Base-by-base conservation (phyloP, 2,888 invertebrate genomes). In the Ochlodes sylvanus region DNA sequence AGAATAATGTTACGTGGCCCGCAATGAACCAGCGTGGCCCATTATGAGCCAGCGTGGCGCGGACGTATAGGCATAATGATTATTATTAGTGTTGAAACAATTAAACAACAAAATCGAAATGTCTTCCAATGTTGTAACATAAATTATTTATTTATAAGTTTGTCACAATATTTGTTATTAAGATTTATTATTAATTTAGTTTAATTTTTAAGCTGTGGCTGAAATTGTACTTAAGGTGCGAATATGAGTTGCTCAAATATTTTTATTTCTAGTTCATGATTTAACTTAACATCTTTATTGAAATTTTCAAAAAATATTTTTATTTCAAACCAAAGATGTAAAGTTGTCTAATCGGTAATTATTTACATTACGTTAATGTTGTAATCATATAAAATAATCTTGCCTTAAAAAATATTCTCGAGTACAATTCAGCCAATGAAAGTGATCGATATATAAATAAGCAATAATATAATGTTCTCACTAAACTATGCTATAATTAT, bases 51-150 rank as follows among this genome's bases (percentile, higher is more conserved):
- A 38, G 12, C 3, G 0, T 2, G 70, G 72, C 68, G 50, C 17
- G 60, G 10, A 32, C 10, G 69, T 72, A 78, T 81, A 74, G 72
- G 77, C 81, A 83, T 84, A 84, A 84, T 83, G 81, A 63, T 70
- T 73, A 71, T 68, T 58, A 61, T 66, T 64, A 71, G 67, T 42
- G 72, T 69, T 63, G 72, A 56, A 66, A 52, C 58, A 52, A 66
- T 66, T 17, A 80, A 83, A 79, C 88, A 83, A 85, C 87, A 87
- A 86, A 86, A 86, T 89, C 86, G 71, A 75, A 78, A 81, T 75
- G 89, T 90, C 89, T 89, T 89, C 89, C 89, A 86, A 78, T 76
- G 69, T 74, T 81, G 79, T 83, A 79, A 75, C 70, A 72, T 77
- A 73, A 75, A 65, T 72, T 77, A 78, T 81, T 76, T 76, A 78